Conservation (phyloP, 2,113 vertebrate species). For the Petrocephalus zakoni region DNA sequence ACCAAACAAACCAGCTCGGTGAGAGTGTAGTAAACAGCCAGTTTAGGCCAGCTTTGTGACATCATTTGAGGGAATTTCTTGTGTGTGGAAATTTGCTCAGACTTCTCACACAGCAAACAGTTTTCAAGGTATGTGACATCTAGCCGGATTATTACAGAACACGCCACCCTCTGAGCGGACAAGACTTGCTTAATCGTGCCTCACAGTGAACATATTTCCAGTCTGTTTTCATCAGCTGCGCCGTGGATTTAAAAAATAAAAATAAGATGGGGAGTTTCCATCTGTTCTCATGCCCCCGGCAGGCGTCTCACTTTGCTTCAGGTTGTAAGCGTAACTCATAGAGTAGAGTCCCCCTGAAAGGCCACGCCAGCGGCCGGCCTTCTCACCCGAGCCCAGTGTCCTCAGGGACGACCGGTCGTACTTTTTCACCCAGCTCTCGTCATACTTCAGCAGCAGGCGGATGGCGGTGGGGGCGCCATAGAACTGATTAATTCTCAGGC, state of each 20-base stretch:
- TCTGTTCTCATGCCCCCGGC: neutral
- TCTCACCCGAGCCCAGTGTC: conserved; percentile 77
- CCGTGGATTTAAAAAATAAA: neutral
- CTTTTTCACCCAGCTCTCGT: conserved; percentile 80
- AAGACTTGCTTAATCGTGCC: neutral
- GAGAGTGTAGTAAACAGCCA: neutral
- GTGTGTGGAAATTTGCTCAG: neutral
- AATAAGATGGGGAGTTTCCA: neutral
- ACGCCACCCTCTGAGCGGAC: neutral
- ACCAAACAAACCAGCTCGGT: neutral
- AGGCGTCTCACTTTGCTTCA: neutral
- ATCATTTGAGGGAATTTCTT: neutral
- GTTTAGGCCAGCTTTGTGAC: neutral
- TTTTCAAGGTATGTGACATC: neutral
- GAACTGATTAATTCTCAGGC: conserved; percentile 81
- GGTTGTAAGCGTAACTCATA: neutral
- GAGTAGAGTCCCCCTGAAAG: neutral
- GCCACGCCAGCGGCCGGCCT: neutral
- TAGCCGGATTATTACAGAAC: neutral
- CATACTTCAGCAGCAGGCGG: conserved; percentile 76
- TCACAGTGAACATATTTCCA: neutral
- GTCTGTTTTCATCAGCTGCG: neutral
- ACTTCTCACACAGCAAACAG: neutral
- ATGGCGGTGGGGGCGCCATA: conserved; percentile 84
- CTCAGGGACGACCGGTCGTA: conserved; percentile 82